Conservation (phyloP, 37 sponge, comb jelly and placozoan genomes). For the Theonella swinhoei region DNA sequence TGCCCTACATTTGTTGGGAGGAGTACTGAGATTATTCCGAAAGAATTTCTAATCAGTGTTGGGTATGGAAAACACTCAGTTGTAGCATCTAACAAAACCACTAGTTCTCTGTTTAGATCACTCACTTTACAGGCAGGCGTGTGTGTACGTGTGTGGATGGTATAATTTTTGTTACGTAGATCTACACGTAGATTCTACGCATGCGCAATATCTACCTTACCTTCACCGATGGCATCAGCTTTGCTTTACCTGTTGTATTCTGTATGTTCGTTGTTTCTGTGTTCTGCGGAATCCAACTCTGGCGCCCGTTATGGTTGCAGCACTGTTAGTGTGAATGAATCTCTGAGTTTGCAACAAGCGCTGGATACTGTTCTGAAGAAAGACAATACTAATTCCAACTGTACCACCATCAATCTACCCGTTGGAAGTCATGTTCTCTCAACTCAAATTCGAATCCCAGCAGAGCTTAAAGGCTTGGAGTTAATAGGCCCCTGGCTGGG, state of each 20-base stretch:
- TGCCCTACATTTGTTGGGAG: conserved; percentile 54
- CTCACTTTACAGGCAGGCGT: not conserved
- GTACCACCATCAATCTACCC: not conserved
- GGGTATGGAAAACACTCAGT: conserved; percentile 38
- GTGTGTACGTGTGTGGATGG: conserved; percentile 35
- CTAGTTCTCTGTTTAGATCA: not conserved
- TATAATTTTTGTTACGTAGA: conserved; percentile 32
- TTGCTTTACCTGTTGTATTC: too few species aligned
- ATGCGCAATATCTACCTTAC: too few species aligned
- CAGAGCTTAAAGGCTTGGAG: not conserved
- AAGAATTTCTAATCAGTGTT: conserved; percentile 42
- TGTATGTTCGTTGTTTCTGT: too few species aligned
- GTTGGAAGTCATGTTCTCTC: not conserved
- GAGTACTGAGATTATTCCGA: not conserved
- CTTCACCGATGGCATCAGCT: too few species aligned
- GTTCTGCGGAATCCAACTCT: too few species aligned
- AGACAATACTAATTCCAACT: not conserved
- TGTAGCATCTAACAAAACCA: not conserved
- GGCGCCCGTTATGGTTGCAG: too few species aligned
- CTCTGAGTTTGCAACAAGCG: not conserved
- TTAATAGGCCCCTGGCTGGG: not conserved
- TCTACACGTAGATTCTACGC: too few species aligned
- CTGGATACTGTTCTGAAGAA: not conserved
- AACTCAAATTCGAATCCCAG: not conserved
- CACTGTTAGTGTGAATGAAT: not conserved